A percentile compares a stretch with the other conserved stretches of the same genome.
These are phyloP conservation scores for Rosalia funebris DNA, from an alignment of 2,888 invertebrate genomes.

Conservation along the genomic window DNA sequence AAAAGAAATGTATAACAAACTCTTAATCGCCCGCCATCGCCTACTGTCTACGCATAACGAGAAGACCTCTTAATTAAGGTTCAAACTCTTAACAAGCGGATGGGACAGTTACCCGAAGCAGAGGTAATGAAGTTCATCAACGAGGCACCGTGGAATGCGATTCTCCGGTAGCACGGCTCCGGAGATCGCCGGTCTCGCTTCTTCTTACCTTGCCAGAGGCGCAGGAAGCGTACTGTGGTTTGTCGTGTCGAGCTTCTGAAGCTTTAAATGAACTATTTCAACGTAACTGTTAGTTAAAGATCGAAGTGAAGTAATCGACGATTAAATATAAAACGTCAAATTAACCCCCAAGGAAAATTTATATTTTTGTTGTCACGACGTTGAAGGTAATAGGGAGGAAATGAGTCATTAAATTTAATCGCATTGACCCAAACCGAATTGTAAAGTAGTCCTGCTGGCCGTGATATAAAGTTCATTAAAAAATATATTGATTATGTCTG, in stretches of 20 bases:
- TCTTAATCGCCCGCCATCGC: no score
- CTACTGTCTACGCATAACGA: slow-evolving; percentile 1
- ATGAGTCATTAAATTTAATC: not conserved
- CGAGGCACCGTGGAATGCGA: slow-evolving; percentile 28
- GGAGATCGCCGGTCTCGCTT: slow-evolving; percentile 25
- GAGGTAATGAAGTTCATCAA: slow-evolving; percentile 21
- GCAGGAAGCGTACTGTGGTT: slow-evolving; percentile 26
- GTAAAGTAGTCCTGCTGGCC: no score
- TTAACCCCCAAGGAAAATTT: slow-evolving; percentile 1
- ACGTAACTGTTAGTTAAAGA: slow-evolving; percentile 21
- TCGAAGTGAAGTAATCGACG: slow-evolving; percentile 4
- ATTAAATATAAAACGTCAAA: slow-evolving; percentile 9
- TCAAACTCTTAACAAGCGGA: slow-evolving; percentile 25
- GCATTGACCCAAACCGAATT: no score
- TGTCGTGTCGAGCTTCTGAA: slow-evolving; percentile 17
- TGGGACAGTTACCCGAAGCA: slow-evolving; percentile 10
- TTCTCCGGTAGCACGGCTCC: slow-evolving; percentile 17
- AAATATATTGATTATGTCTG: no score
- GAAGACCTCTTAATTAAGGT: slow-evolving; percentile 18
- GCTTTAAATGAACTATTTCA: slow-evolving; percentile 14
- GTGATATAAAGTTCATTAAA: no score
- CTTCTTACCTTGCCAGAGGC: slow-evolving; percentile 31
- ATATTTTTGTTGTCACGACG: not conserved
- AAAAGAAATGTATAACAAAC: not conserved
- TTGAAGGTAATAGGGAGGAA: not conserved